Evolutionary conservation across 1,140 invertebrate genomes (phyloP).

Genomic region (Sminthurides bifidus): DNA sequence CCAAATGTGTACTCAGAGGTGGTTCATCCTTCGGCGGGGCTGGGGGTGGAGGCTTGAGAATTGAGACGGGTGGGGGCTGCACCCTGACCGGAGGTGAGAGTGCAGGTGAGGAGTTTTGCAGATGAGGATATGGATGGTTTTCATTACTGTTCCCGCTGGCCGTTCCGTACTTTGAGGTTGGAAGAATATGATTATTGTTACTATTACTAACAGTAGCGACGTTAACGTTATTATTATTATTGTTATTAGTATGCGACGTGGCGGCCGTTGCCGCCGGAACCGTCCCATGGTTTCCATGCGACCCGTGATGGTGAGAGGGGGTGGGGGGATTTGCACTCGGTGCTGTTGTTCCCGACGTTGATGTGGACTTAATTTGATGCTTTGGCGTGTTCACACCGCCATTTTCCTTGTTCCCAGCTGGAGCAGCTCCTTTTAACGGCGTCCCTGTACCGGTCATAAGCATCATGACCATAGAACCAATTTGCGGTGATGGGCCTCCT

Average conservation of each 20-base stretch:
- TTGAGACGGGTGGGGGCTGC: slow-evolving; percentile 23
- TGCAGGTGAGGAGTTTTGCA: too few species aligned
- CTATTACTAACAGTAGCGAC: not conserved
- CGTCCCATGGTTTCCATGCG: not conserved
- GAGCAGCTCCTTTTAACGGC: not conserved
- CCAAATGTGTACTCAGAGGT: too few species aligned
- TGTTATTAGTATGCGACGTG: not conserved
- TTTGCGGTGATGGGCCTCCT: too few species aligned
- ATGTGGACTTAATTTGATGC: too few species aligned
- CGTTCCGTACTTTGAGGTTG: too few species aligned
- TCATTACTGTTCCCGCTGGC: too few species aligned
- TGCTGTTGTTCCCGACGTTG: not conserved
- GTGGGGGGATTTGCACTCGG: not conserved
- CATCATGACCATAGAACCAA: slow-evolving; percentile 3
- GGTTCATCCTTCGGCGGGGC: too few species aligned
- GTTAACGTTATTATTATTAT: not conserved
- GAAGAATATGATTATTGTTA: too few species aligned
- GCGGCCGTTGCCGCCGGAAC: not conserved
- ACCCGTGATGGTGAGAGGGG: not conserved
- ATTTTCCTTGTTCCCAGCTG: not conserved
- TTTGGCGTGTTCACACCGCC: not conserved
- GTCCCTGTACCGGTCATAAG: not conserved
- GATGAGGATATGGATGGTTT: too few species aligned
- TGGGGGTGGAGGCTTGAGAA: slow-evolving; percentile 27
- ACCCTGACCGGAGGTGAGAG: not conserved